Conservation (phyloP, 35 echinoderm and acorn worm genomes). For the Heliocidaris erythrogramma region DNA sequence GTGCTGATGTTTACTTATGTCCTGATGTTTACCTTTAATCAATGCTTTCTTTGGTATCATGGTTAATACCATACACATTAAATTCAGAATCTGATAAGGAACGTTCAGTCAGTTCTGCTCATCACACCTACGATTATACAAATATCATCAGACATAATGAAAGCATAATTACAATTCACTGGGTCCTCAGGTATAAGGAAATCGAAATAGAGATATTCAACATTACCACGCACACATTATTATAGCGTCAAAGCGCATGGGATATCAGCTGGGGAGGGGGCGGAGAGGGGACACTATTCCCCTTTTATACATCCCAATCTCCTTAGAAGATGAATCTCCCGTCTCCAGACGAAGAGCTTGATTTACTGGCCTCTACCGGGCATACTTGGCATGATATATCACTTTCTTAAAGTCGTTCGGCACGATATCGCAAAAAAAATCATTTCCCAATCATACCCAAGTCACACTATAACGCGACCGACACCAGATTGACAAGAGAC, state of each 20-base stretch:
- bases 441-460: neutral
- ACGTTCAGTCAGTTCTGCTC: neutral
- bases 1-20: no score
- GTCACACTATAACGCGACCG: no score
- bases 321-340: neutral
- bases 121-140: neutral
- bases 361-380: slow-evolving; percentile 19
- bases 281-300: neutral
- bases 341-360: neutral
- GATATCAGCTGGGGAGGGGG: neutral
- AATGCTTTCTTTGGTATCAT: neutral
- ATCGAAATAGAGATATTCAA: neutral
- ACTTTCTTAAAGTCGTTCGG: slow-evolving; percentile 22
- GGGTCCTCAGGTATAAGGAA: neutral
- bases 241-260: neutral
- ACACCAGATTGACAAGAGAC: no score
- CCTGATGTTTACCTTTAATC: no score
- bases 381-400: slow-evolving; percentile 30
- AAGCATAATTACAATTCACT: neutral
- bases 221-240: neutral
- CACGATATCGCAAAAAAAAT: neutral
- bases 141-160: neutral
- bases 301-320: neutral
- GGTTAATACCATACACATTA: no score
- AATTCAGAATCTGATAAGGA: no score